These are phyloP conservation scores for Rhizoglyphus robini DNA, from an alignment of 1,140 invertebrate species.

Conservation along the genomic window DNA sequence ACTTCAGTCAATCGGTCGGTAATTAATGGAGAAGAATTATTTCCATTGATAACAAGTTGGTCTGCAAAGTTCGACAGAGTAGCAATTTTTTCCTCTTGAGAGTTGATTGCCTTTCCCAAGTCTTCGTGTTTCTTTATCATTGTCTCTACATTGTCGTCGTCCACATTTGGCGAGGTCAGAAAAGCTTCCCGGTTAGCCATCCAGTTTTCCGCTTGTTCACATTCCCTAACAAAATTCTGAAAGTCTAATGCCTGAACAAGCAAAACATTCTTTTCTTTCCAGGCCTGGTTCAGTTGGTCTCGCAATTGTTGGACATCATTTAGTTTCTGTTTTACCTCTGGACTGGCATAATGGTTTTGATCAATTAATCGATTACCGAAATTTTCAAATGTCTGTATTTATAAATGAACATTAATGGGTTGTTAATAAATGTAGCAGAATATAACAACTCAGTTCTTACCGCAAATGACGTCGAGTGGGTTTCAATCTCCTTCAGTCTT, in stretches of 20 bases:
- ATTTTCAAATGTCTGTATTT: slow-evolving; percentile 52
- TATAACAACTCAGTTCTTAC: slow-evolving; percentile 49
- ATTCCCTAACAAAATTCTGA: slow-evolving; percentile 93
- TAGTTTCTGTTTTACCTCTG: slow-evolving; percentile 59
- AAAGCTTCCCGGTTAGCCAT: slow-evolving; percentile 96
- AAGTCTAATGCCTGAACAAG: slow-evolving; percentile 80
- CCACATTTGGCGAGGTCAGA: slow-evolving; percentile 80
- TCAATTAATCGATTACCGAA: slow-evolving; percentile 52
- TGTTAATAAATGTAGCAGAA: slow-evolving; percentile 64
- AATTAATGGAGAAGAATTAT: slow-evolving; percentile 84
- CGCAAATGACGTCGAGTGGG: slow-evolving; percentile 83
- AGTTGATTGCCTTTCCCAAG: slow-evolving; percentile 85
- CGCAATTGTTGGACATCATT: slow-evolving; percentile 80
- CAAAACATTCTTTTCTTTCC: slow-evolving; percentile 70
- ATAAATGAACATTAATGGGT: slow-evolving; percentile 76
- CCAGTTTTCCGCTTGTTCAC: slow-evolving; percentile 97
- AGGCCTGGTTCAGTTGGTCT: slow-evolving; percentile 72
- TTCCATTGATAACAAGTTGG: slow-evolving; percentile 86
- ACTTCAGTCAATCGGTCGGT: slow-evolving; percentile 83
- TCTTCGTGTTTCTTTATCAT: slow-evolving; percentile 99
- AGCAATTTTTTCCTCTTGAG: slow-evolving; percentile 88
- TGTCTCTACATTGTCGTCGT: slow-evolving; percentile 96
- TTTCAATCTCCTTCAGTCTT: slow-evolving; percentile 96
- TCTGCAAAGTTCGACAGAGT: slow-evolving; percentile 96
- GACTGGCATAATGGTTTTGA: slow-evolving; percentile 51